A percentile compares a stretch with the other conserved stretches of the same genome.
phyloP scores from a whole-genome alignment of 2,888 invertebrate genomes.

The Lithophane leautieri region DNA sequence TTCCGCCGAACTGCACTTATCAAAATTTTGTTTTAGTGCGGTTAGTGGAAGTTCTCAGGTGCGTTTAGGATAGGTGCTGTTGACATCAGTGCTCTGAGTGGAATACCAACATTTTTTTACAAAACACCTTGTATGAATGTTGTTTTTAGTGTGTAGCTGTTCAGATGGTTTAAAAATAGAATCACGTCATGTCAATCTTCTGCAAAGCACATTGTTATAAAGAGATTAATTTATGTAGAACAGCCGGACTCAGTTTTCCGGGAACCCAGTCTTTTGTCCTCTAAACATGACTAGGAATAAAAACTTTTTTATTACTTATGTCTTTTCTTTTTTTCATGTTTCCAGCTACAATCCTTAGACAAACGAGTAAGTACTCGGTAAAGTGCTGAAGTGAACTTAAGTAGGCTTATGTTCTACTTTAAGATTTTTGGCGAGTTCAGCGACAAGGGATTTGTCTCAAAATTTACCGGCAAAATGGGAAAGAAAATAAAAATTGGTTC shows the following conservation, averaged over 20 bases:
- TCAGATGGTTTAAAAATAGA: neutral
- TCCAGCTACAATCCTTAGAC: conserved; percentile 22
- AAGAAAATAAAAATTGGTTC: conserved; percentile 14
- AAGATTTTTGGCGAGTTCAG: conserved; percentile 8
- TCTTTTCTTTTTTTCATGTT: conserved; percentile 17
- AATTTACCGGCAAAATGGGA: conserved; percentile 16
- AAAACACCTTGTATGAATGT: neutral
- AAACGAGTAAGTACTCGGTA: conserved; percentile 26
- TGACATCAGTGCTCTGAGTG: too few relatives aligned
- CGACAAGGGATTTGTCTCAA: conserved; percentile 50
- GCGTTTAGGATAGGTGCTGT: too few relatives aligned
- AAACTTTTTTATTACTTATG: neutral
- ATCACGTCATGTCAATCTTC: neutral
- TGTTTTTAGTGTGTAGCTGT: neutral
- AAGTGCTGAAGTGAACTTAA: conserved; percentile 48
- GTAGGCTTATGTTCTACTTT: conserved; percentile 45
- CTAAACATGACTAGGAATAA: neutral
- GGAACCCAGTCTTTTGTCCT: neutral
- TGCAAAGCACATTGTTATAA: neutral
- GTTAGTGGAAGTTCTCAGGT: too few relatives aligned
- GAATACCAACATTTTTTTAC: too few relatives aligned
- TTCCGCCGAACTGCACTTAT: too few relatives aligned
- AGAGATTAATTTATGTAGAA: neutral
- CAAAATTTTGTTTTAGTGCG: too few relatives aligned
- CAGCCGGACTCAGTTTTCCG: neutral